phyloP scores from a whole-genome alignment of 2,797 vertebrate genomes.

The Pangasius mekongensis region DNA sequence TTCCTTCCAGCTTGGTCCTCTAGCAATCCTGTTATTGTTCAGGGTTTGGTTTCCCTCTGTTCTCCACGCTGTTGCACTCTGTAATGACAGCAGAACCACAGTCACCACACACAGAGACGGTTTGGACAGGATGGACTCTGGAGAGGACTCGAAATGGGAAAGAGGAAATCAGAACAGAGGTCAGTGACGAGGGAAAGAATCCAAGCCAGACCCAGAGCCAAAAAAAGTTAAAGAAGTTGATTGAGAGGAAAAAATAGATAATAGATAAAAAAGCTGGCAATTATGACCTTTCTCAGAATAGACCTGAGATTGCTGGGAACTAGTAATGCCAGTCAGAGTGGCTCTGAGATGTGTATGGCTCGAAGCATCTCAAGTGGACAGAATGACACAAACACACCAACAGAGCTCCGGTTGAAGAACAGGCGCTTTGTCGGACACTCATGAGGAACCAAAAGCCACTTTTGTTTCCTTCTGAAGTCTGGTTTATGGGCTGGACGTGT shows the following conservation, averaged over 20 bases:
- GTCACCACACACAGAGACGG: slow-evolving; percentile 58
- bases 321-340: slow-evolving; percentile 60
- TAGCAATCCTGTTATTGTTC: slow-evolving; percentile 49
- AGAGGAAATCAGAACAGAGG: slow-evolving; percentile 70
- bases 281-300: slow-evolving; percentile 67
- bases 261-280: neutral
- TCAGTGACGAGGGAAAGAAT: slow-evolving; percentile 66
- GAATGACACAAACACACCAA: slow-evolving; percentile 70
- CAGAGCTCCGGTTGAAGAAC: slow-evolving; percentile 64
- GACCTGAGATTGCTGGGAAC: slow-evolving; percentile 52
- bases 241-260: slow-evolving; percentile 55
- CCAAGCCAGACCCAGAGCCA: slow-evolving; percentile 30
- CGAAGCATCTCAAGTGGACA: slow-evolving; percentile 69
- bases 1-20: slow-evolving; percentile 60
- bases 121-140: slow-evolving; percentile 64
- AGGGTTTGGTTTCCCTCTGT: slow-evolving; percentile 57
- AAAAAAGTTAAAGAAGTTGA: slow-evolving; percentile 63
- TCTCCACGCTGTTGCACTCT: slow-evolving; percentile 66
- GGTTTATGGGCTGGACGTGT: slow-evolving; percentile 67
- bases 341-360: slow-evolving; percentile 68
- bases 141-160: slow-evolving; percentile 59
- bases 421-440: slow-evolving; percentile 67
- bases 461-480: slow-evolving; percentile 74
- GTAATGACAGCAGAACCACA: slow-evolving; percentile 73
- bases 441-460: slow-evolving; percentile 71